These are phyloP conservation scores for Ericerus pela DNA, from an alignment of 1,140 invertebrate genomes.

Conservation along the genomic window DNA sequence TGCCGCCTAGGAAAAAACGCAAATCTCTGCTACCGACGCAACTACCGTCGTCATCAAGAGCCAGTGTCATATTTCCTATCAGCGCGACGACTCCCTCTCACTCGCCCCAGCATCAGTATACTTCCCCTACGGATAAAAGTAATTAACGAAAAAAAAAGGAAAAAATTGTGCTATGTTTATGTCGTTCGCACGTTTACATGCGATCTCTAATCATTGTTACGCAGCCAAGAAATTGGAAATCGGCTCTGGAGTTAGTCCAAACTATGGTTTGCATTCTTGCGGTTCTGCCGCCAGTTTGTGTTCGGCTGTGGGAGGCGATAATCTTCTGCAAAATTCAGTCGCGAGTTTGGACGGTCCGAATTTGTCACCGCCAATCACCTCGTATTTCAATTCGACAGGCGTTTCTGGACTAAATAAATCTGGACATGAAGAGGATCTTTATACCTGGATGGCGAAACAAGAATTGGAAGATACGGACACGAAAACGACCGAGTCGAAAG, in stretches of 20 bases:
- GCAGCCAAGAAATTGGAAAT: neutral
- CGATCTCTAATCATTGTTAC: no score
- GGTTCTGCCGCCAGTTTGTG: neutral
- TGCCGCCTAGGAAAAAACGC: slow-evolving; percentile 21
- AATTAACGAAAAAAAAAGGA: no score
- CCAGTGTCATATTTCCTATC: slow-evolving; percentile 60
- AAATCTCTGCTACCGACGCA: slow-evolving; percentile 44
- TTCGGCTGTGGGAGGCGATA: slow-evolving; percentile 8
- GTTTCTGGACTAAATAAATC: slow-evolving; percentile 18
- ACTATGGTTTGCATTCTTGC: neutral
- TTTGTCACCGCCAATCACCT: slow-evolving; percentile 17
- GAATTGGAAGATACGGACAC: slow-evolving; percentile 32
- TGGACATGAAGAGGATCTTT: slow-evolving; percentile 62
- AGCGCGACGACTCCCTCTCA: slow-evolving; percentile 26
- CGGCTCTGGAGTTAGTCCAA: neutral
- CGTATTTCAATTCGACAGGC: neutral
- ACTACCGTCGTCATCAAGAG: slow-evolving; percentile 49
- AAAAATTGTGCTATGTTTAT: no score
- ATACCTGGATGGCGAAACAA: slow-evolving; percentile 90
- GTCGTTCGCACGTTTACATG: no score
- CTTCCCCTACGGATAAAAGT: slow-evolving; percentile 23
- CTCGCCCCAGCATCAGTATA: slow-evolving; percentile 31
- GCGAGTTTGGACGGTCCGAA: slow-evolving; percentile 16
- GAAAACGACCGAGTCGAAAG: neutral
- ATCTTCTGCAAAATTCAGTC: neutral